A percentile compares a stretch with the other conserved stretches of the same genome.
Evolutionary conservation across 2,888 invertebrate species (phyloP).

Genomic region (Cataglyphis altisquamis): DNA sequence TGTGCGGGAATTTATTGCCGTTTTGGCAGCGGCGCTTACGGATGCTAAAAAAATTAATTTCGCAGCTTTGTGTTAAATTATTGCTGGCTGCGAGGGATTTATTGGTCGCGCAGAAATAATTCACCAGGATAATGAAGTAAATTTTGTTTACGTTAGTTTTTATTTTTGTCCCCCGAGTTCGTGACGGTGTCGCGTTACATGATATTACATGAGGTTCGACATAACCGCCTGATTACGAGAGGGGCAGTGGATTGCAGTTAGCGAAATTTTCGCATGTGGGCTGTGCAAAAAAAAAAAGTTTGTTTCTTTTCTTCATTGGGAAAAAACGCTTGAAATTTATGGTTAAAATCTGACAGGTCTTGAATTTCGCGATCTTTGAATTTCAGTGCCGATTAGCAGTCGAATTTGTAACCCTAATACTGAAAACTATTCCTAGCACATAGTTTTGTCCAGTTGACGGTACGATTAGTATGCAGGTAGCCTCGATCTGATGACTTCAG

Average conservation of each 20-base stretch:
- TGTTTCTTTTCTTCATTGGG: not conserved
- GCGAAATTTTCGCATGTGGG: not conserved
- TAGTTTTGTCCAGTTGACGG: constrained; percentile 60
- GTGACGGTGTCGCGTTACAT: constrained; percentile 28
- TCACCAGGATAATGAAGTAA: constrained; percentile 66
- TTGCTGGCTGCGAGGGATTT: constrained; percentile 50
- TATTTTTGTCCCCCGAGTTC: constrained; percentile 25
- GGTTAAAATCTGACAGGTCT: constrained; percentile 35
- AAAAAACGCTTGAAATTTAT: constrained; percentile 63
- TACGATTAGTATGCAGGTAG: constrained; percentile 81
- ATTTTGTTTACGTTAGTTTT: constrained; percentile 56
- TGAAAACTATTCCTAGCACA: constrained; percentile 68
- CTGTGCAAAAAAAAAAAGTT: not conserved
- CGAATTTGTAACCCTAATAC: constrained; percentile 70
- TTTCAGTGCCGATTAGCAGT: constrained; percentile 52
- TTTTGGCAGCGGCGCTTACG: constrained; percentile 58
- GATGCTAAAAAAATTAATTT: constrained; percentile 63
- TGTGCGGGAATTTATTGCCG: constrained; percentile 64
- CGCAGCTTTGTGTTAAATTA: constrained; percentile 61
- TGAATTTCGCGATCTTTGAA: constrained; percentile 7
- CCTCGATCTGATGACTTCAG: constrained; percentile 79
- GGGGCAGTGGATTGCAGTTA: not conserved
- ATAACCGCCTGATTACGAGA: constrained; percentile 32
- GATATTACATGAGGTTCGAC: constrained; percentile 25
- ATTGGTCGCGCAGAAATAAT: constrained; percentile 61